Conservation (phyloP, 2,888 invertebrate genomes). For the Netelia virgata region DNA sequence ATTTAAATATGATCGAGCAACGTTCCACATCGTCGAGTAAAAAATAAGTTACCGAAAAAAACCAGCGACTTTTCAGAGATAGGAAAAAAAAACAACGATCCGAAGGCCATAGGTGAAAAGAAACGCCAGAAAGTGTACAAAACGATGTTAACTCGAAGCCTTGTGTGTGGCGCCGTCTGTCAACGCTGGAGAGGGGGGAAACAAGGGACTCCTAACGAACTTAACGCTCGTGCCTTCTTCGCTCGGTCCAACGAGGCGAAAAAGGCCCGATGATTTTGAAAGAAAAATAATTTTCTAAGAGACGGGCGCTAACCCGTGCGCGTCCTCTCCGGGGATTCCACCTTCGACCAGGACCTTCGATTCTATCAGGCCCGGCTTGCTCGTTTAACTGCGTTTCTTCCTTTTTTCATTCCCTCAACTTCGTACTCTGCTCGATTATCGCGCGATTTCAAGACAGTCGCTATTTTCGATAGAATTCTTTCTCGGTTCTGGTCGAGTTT, state of each 20-base stretch:
- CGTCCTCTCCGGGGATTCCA: slow-evolving; percentile 35
- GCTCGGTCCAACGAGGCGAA: slow-evolving; percentile 75
- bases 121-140: slow-evolving; percentile 32
- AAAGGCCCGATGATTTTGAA: slow-evolving; percentile 81
- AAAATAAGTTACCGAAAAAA: slow-evolving; percentile 43
- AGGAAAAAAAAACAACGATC: slow-evolving; percentile 25
- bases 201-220: slow-evolving; percentile 83
- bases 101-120: slow-evolving; percentile 34
- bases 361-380: slow-evolving; percentile 30
- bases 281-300: slow-evolving; percentile 84
- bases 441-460: slow-evolving; percentile 5
- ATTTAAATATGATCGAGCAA: slow-evolving; percentile 3
- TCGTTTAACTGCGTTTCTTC: slow-evolving; percentile 12
- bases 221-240: slow-evolving; percentile 74
- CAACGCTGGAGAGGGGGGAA: slow-evolving; percentile 73
- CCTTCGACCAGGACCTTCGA: slow-evolving; percentile 43
- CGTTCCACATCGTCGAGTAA: slow-evolving; percentile 31
- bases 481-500: slow-evolving; percentile 9
- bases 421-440: slow-evolving; percentile 34
- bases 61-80: slow-evolving; percentile 43
- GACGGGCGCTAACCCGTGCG: slow-evolving; percentile 60
- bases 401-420: slow-evolving; percentile 33
- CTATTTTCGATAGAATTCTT: slow-evolving; percentile 2
- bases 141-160: slow-evolving; percentile 60
- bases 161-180: slow-evolving; percentile 28